Evolutionary conservation across 2,888 invertebrate genomes (phyloP), one percentile per base, ranked within the genome.

Genomic region (Drosophila mayaguana): DNA sequence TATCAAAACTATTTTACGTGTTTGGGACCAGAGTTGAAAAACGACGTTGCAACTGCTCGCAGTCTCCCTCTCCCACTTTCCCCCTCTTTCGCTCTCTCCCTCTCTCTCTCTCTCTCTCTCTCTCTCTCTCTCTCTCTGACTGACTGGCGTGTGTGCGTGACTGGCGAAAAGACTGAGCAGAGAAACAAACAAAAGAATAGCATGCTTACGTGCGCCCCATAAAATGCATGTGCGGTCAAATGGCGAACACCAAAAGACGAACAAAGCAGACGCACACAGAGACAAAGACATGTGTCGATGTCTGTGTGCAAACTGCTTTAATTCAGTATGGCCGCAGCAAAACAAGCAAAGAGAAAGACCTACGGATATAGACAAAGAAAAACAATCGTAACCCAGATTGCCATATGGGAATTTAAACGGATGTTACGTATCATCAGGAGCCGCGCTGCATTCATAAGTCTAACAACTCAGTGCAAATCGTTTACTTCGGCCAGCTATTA

Each of bases 1-100:
- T 73, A 86, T 85, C 86, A 89, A 76, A 84, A 89, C 83, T 83
- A 86, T 83, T 83, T 83, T 89, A 89, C 89, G 84, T 83, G 87
- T 78, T 67, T 69, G 77, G 71, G 67, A 82, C 55, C 56, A 57
- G 18, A 54, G 67, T 76, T 70, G 55, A 76, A 60, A 28, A 38
- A 40, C 51, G 56, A 36, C 51, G 56, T 38, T 71, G 66, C 66
- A 72, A 36, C 57, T 48, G 20, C 55, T 32, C 32, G 4, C 55
- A 46, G 25, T 46, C 46, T 46, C 3, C 9, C n/a, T 8, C 38
- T 2, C 18, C n/a, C 40, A 2, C 20, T 12, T 22, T 2, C 20
- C 2, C 18, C 0, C 42, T 5, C 42, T 6, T 11, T n/a, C 18
- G 1, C 18, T 4, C 18, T 18, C n/a, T 18, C 3, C 3, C 40